Base-by-base conservation (phyloP, 2,113 vertebrate genomes). In the Oryzias curvinotus region DNA sequence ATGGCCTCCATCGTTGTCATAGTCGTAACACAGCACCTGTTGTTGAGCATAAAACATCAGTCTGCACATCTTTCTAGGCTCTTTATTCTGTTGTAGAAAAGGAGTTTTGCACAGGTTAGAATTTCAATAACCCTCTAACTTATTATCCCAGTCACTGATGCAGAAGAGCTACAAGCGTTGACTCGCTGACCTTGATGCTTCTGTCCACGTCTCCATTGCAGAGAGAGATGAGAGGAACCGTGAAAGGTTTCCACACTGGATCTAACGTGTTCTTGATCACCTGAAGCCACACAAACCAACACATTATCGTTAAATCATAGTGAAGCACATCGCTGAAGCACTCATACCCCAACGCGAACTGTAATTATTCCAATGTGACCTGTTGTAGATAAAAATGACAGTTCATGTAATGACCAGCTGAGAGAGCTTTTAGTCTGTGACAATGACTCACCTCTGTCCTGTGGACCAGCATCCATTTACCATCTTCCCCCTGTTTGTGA, bases 401-500 rank as follows among this genome's bases (percentile, higher is more conserved):
- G 21, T 18, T 70, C 67, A 25, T 45, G 56, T 55, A 62, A 68
- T 72, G 41, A 69, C 53, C 36, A 30, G 28, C 17, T 47, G 7
- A 61, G 45, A 18, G 26, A 25, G 46, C 21, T 26, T 65, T 55
- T 49, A 55, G 47, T 57, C 28, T 14, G 41, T 14, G 10, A 10
- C 13, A 10, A 42, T 52, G 57, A 76, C 80, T 85, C 82, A 98
- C 97, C 94, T 99, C 97, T 4, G 97, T 99, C 85, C 97, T 94
- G 85, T 99, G 97, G 26, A 99, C 96, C 80, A 99, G 90, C 97
- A 99, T 98, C 96, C 96, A 98, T 73, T 97, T 98, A 42, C 94
- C 93, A 16, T 98, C 96, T 0, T 97, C 94, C 36, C 95, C 95
- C 14, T 94, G 95, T 83, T 99, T 99, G 82, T 95, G 92, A 63